Percentiles rank a stretch among this genome's conserved stretches.
Conservation (phyloP, 2,797 vertebrate species). For the Nannoperca obscura region DNA sequence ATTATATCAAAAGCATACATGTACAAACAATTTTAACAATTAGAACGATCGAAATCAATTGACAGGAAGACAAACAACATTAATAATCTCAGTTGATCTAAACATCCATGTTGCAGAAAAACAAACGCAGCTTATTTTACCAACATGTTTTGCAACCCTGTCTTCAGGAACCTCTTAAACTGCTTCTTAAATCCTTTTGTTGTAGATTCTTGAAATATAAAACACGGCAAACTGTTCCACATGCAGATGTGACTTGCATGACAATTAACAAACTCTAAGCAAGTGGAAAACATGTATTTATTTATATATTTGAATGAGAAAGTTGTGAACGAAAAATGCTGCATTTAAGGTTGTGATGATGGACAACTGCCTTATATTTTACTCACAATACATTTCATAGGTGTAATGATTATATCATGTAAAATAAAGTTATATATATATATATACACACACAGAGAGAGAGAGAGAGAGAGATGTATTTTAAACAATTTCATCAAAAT, state of each 20-base stretch:
- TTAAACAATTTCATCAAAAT: not conserved
- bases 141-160: too few species aligned
- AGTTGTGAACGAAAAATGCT: not conserved
- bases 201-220: not conserved
- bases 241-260: conserved; percentile 2
- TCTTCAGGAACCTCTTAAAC: not conserved
- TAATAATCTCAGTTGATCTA: not conserved
- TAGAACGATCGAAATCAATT: not conserved
- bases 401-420: not conserved
- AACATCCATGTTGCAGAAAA: not conserved
- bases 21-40: too few species aligned
- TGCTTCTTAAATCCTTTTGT: not conserved
- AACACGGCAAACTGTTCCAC: not conserved
- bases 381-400: not conserved
- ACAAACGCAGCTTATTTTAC: not conserved
- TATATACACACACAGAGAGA: too few species aligned
- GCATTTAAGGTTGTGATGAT: not conserved
- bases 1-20: too few species aligned
- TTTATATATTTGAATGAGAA: not conserved
- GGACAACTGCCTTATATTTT: not conserved
- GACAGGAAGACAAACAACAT: not conserved
- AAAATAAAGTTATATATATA: not conserved
- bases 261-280: not conserved
- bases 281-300: too few species aligned
- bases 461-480: not conserved